phyloP scores from a whole-genome alignment of 2,113 vertebrate genomes.

The Solenodon paradoxus region DNA sequence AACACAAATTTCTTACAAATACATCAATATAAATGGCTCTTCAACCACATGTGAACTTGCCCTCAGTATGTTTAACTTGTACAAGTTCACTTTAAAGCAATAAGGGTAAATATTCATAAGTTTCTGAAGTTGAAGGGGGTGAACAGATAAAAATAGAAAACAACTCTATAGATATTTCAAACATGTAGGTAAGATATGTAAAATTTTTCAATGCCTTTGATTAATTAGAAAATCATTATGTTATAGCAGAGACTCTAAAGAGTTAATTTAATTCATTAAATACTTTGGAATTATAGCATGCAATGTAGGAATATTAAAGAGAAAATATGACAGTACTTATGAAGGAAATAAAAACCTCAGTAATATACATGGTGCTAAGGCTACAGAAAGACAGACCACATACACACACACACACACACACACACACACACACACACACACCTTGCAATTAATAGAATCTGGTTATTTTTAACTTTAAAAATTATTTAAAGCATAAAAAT shows the following conservation, averaged over 20 bases:
- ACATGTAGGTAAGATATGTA: background rate
- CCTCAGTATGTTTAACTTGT: background rate
- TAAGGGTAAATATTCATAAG: background rate
- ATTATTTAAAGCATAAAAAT: background rate
- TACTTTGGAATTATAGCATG: background rate
- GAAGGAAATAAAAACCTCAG: background rate
- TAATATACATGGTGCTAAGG: background rate
- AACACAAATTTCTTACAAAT: background rate
- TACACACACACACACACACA: background rate
- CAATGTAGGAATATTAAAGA: background rate
- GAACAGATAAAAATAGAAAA: background rate
- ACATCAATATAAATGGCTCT: background rate
- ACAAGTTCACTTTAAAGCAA: background rate
- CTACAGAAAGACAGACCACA: background rate
- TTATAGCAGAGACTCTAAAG: background rate
- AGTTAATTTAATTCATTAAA: background rate
- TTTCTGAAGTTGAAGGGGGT: background rate
- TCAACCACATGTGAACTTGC: background rate
- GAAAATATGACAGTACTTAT: background rate
- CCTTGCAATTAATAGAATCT: background rate
- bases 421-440: background rate
- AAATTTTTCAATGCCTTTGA: background rate
- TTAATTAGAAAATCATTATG: background rate
- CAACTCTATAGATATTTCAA: background rate
- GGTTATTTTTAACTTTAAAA: background rate